phyloP scores from a whole-genome alignment of 2,113 vertebrate genomes.

The Ammodramus savannarum region DNA sequence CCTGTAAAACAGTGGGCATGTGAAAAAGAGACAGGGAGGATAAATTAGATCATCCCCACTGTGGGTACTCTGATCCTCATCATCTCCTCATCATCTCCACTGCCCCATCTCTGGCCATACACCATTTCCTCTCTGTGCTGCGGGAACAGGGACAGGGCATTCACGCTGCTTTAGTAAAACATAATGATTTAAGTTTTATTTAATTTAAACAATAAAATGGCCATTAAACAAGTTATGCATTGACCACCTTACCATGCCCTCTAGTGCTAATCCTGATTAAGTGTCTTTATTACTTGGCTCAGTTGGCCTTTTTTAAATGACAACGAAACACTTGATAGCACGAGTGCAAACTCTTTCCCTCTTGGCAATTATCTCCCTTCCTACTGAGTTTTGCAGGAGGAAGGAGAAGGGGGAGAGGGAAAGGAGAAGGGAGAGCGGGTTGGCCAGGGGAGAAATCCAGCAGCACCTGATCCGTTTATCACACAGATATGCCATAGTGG shows the following conservation, averaged over 20 bases:
- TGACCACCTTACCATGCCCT: slow-evolving; percentile 56
- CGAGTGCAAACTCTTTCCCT: neutral
- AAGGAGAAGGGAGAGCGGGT: neutral
- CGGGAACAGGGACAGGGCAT: neutral
- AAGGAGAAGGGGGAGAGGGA: slow-evolving; percentile 19
- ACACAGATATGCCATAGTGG: slow-evolving; percentile 73
- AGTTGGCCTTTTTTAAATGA: slow-evolving; percentile 57
- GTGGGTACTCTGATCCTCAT: accelerated
- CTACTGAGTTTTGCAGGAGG: slow-evolving; percentile 45
- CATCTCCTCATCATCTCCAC: no score
- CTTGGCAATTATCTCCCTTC: slow-evolving; percentile 52
- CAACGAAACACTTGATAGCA: slow-evolving; percentile 15
- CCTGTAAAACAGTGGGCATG: neutral
- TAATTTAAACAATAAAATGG: slow-evolving; percentile 61
- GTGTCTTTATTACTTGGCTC: slow-evolving; percentile 65
- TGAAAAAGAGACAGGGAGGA: neutral
- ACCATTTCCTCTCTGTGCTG: neutral
- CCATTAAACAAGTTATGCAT: slow-evolving; percentile 58
- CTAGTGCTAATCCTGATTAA: slow-evolving; percentile 53
- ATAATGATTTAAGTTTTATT: slow-evolving; percentile 61
- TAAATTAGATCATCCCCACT: accelerated
- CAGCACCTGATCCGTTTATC: slow-evolving; percentile 75
- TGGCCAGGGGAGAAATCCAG: slow-evolving; percentile 42
- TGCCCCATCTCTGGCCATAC: neutral
- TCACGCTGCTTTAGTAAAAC: neutral